Evolutionary conservation across 2,888 invertebrate genomes (phyloP), one percentile per base, ranked within the genome.

Genomic region (Agonum fuliginosum): DNA sequence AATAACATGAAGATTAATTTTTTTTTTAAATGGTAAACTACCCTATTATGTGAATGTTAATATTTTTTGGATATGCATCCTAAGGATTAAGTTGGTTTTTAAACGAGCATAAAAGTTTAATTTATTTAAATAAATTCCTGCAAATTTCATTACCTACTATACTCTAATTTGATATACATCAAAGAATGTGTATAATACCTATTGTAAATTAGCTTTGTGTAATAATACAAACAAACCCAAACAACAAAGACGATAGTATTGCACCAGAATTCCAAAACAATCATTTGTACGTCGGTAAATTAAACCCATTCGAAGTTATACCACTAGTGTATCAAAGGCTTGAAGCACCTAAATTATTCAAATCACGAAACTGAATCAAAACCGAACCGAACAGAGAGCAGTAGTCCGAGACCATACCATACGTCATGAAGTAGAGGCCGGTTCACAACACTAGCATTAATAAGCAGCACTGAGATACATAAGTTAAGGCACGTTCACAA

Each of bases 401-500:
- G 3, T 37, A 1, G 10, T 43, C 46, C 10, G 48, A 20, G 14
- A 72, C 51, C 72, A 75, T 75, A 75, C 74, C 74, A 75, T 65
- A 67, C 67, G 67, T 67, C 48, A 67, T 67, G 73, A 73, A 14
- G 48, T 46, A 8, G 24, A 48, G 14, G 67, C 41, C 24, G 46
- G 4, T 58, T 58, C 73, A 73, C 73, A 73, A 73, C 71, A 71
- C 71, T 71, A 14, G 30, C 27, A 30, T 22, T 54, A 51, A 34
- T 54, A 51, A 74, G 65, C 62, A 75, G 75, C 75, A 75, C 75
- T 62, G 34, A 37, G 10, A 24, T 20, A 20, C 24, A 69, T 24
- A 12, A n/a, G 54, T 41, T 67, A 75, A 75, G 75, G 75, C 75
- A 75, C 75, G 24, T 14, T 75, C 74, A 75, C 74, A 75, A 75